Evolutionary conservation across 1,140 invertebrate species (phyloP).

Genomic region (Drosophila takahashii): DNA sequence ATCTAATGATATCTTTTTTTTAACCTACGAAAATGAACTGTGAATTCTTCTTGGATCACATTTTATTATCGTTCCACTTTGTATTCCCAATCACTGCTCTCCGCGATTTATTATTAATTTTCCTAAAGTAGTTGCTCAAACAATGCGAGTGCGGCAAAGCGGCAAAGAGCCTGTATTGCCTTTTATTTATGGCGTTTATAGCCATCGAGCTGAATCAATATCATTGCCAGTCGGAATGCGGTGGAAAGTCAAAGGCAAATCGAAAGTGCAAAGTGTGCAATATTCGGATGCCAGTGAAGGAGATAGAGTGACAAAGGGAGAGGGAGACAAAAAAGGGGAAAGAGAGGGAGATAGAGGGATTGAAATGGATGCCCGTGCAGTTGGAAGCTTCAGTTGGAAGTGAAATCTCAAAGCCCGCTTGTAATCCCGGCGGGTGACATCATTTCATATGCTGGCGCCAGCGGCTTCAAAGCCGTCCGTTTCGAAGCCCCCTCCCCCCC

Average conservation of each 20-base stretch:
- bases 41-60: neutral
- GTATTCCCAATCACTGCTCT: neutral
- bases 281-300: conserved; percentile 4
- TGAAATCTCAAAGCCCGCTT: conserved; percentile 49
- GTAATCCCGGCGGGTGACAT: conserved; percentile 75
- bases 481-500: neutral
- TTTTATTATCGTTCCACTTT: neutral
- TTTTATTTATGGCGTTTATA: conserved; percentile 40
- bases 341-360: neutral
- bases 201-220: conserved; percentile 23
- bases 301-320: conserved; percentile 3
- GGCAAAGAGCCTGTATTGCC: neutral
- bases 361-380: conserved; percentile 4
- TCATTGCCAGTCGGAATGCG: conserved; percentile 17
- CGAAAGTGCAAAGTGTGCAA: conserved; percentile 27
- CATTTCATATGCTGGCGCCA: conserved; percentile 76
- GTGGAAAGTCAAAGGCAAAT: conserved; percentile 9
- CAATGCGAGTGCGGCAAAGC: neutral
- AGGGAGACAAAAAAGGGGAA: neutral
- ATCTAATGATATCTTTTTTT: too few species aligned
- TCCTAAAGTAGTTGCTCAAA: conserved; percentile 5
- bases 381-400: conserved; percentile 18
- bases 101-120: conserved; percentile 26
- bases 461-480: conserved; percentile 31
- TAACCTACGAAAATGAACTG: neutral